A percentile compares a stretch with the other conserved stretches of the same genome.
These are phyloP conservation scores for Petrocephalus microphthalmus DNA, from an alignment of 2,113 vertebrate species.

Conservation along the genomic window DNA sequence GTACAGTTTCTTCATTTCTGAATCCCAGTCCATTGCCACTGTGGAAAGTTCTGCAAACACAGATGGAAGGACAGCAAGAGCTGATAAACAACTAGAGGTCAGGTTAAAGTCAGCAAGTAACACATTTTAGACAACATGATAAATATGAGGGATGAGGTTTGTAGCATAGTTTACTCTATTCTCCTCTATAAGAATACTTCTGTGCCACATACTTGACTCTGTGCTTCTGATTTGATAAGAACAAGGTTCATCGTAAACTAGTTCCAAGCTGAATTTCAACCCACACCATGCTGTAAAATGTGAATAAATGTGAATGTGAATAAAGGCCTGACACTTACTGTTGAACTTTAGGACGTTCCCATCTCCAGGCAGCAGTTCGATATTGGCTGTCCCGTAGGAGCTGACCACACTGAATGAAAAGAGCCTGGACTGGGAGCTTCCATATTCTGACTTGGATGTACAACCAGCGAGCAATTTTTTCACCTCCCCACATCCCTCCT, in stretches of 20 bases:
- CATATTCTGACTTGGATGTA: slow-evolving; percentile 29
- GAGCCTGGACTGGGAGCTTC: slow-evolving; percentile 57
- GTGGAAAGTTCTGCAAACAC: slow-evolving; percentile 78
- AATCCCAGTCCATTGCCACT: slow-evolving; percentile 85
- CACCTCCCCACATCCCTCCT: slow-evolving; percentile 52
- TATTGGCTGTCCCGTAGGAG: slow-evolving; percentile 87
- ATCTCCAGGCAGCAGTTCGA: slow-evolving; percentile 77
- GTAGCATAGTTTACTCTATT: not conserved
- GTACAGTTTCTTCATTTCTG: slow-evolving; percentile 73
- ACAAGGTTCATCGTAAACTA: not conserved
- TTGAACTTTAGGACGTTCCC: slow-evolving; percentile 83
- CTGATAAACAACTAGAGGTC: not conserved
- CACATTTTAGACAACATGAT: not conserved
- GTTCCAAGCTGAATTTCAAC: not conserved
- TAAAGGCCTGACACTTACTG: slow-evolving; percentile 56
- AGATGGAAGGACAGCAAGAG: slow-evolving; percentile 14
- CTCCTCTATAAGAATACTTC: not conserved
- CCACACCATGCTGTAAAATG: not conserved
- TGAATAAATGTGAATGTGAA: not conserved
- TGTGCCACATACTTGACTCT: not conserved
- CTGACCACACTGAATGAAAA: slow-evolving; percentile 90
- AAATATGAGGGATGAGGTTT: not conserved
- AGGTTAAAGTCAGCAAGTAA: not conserved
- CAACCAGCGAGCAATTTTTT: slow-evolving; percentile 52
- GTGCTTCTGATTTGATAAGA: not conserved